Base-by-base conservation (phyloP, 1,140 invertebrate species). In the Orussus abietinus region DNA sequence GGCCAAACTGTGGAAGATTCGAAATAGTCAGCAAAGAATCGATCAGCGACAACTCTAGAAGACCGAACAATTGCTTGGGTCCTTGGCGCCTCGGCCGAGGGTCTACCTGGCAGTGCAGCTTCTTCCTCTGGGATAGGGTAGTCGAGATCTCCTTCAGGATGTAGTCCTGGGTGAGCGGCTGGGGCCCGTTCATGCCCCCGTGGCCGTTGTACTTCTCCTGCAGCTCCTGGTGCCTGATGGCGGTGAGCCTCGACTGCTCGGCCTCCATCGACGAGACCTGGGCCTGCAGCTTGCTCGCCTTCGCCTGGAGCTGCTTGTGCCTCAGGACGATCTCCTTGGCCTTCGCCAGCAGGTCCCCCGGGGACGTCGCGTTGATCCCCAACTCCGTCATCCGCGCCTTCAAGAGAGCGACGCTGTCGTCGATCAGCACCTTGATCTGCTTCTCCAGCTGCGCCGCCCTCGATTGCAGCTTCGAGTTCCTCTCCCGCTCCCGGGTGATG, bases 281-380 rank as follows among this genome's bases (percentile, higher is more conserved):
- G 12, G 80, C 77, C 59, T 93, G 87, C 26, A 95, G 69, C 60
- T 85, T 85, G 54, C 83, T 84, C 0, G 86, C 87, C 68, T 90
- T 87, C 28, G 84, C 83, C 73, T 95, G 90, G 12, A 95, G 69
- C 56, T 95, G 90, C 63, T 93, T 94, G 59, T 96, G 92, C 22
- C 87, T 75, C 29, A 89, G 78, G 5, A 95, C 90, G 51, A 96
- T 96, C 69, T 93, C 89, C 68, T 95, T 94, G 17, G 91, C 90
- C 69, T 92, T 91, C 1, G 84, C 81, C 7, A 95, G 75, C 34
- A 96, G 75, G 69, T 95, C 91, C 20, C 86, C 84, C 0, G 89
- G 88, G 20, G 83, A 86, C 3, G 83, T 84, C 5, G 84, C 81
- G 62, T 89, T 83, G 49, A 95, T 93, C 39, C 88, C 91, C 45